Base-by-base conservation (phyloP, 2,113 vertebrate genomes). In the Hemiprocne comata region DNA sequence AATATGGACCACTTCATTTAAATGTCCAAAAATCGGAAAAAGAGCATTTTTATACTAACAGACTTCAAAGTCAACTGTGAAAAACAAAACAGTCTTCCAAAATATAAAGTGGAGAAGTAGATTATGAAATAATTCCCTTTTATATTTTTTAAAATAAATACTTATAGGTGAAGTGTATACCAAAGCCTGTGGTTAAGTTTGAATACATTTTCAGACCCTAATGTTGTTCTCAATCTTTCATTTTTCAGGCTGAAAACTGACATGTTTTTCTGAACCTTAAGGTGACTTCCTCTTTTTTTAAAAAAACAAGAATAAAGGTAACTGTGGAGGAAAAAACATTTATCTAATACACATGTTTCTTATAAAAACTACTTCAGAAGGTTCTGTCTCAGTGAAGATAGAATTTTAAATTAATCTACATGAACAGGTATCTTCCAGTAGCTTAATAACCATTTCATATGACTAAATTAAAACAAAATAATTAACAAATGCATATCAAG, bases 41-140 rank as follows among this genome's bases (percentile, higher is more conserved):
- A 7, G 75, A 80, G 33, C 42, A 51, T 21, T 62, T 92, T 62
- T 87, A 6, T 62, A 51, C 71, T 44, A 81, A 84, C n/a, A 73
- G 9, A 73, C 87, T 94, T 97, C 79, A 97, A 82, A 94, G 83
- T 54, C 53, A 51, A 24, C 23, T 74, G 62, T 54, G 23, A 42
- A 87, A 86, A 80, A 58, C 36, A 89, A 85, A 87, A 75, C 48
- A 62, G 7, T 44, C 53, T 48, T 54, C 72, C 72, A 78, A 89
- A 88, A 81, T 79, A 53, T 57, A 14, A 85, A 78, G 44, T 24
- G 34, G 16, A 62, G 73, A 74, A 73, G 40, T 10, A 51, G 66
- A 75, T 70, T 93, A 71, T 85, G 95, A 89, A 97, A 96, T 94
- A 92, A 95, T 95, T 96, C 87, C 46, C 67, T 95, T 93, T 95